A percentile compares a stretch with the other conserved stretches of the same genome.
These are phyloP conservation scores for Notoglanidium macrostoma DNA, from an alignment of 2,797 vertebrate genomes.

Conservation along the genomic window DNA sequence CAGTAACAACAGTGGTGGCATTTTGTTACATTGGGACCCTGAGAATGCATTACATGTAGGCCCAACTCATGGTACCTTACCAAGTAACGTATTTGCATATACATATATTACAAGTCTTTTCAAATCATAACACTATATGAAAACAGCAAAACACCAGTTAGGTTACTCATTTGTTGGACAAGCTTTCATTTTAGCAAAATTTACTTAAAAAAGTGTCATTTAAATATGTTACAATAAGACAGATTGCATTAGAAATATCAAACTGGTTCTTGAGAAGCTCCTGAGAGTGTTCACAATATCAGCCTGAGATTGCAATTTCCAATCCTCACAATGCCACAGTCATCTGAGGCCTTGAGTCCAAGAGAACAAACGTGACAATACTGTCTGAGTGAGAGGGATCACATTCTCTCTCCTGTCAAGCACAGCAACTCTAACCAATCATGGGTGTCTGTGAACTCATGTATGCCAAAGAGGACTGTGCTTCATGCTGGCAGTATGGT, in stretches of 20 bases:
- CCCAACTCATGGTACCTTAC: too few species aligned
- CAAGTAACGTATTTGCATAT: too few species aligned
- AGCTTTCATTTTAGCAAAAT: too few species aligned
- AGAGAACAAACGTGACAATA: not conserved
- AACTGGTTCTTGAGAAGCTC: not conserved
- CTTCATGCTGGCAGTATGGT: not conserved
- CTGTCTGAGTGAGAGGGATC: not conserved
- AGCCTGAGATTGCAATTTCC: not conserved
- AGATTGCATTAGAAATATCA: too few species aligned
- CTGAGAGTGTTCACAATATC: not conserved
- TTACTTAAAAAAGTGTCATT: too few species aligned
- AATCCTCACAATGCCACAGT: not conserved
- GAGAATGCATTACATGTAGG: not conserved
- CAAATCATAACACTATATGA: too few species aligned
- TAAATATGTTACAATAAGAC: too few species aligned
- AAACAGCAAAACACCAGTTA: too few species aligned
- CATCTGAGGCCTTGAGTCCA: not conserved
- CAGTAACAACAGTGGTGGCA: not conserved
- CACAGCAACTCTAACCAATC: not conserved
- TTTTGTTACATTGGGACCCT: too few species aligned
- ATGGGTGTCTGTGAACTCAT: not conserved
- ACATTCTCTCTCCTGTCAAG: not conserved
- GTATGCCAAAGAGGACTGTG: not conserved
- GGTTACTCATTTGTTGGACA: too few species aligned
- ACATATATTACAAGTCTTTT: too few species aligned